phyloP scores from a whole-genome alignment of 2,888 invertebrate species.

The Ophonus ardosiacus region DNA sequence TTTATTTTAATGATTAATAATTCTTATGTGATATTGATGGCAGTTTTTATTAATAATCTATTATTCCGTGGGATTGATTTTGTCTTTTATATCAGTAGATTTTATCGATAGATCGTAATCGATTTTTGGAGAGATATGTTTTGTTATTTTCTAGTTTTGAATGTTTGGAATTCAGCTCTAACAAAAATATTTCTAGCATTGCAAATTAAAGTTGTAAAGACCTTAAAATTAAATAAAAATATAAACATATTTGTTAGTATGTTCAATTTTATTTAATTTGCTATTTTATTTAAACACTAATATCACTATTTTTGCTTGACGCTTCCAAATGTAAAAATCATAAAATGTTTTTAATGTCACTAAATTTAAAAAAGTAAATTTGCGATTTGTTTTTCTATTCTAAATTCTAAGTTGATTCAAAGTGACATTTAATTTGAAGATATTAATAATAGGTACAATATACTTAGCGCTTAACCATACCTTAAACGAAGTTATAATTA shows the following conservation, averaged over 20 bases:
- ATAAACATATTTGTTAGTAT: neutral
- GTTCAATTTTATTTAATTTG: neutral
- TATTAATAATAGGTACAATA: conserved; percentile 29
- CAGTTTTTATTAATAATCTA: neutral
- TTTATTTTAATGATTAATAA: neutral
- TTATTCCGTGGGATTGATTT: neutral
- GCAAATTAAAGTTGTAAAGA: neutral
- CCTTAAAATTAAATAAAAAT: neutral
- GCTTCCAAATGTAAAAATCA: neutral
- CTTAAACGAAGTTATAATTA: conserved; percentile 11
- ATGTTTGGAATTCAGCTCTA: neutral
- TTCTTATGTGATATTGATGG: neutral
- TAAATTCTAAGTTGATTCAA: neutral
- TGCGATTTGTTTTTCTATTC: neutral
- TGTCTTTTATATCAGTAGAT: neutral
- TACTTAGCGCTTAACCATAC: conserved; percentile 20
- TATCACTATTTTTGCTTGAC: neutral
- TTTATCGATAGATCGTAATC: neutral
- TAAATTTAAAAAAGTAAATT: neutral
- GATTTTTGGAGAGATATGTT: neutral
- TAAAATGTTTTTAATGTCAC: neutral
- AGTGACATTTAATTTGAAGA: conserved; percentile 2
- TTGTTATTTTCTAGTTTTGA: neutral
- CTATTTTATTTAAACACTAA: neutral
- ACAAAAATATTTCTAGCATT: neutral